Evolutionary conservation across 1,140 invertebrate species (phyloP).

Genomic region (Pseudomyrmex dendroicus): DNA sequence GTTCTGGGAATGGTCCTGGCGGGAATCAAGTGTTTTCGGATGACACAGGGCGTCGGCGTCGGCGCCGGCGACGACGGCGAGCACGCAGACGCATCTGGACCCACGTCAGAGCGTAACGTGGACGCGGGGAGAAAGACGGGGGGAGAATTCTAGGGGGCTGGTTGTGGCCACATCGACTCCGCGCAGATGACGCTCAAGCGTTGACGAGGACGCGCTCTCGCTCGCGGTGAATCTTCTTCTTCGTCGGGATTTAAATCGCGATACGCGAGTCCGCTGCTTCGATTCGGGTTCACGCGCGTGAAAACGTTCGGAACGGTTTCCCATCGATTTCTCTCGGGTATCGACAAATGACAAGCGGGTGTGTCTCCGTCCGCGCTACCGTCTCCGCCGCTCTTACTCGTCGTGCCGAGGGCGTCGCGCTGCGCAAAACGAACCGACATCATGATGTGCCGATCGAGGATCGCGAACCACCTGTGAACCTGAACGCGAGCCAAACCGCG

Average conservation of each 20-base stretch:
- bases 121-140: constrained; percentile 15
- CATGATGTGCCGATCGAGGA: constrained; percentile 11
- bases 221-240: neutral
- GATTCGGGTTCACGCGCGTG: constrained; percentile 39
- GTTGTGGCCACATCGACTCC: neutral
- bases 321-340: constrained; percentile 15
- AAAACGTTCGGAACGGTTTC: neutral
- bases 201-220: neutral
- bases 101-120: constrained; percentile 46
- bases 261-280: neutral
- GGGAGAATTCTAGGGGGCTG: constrained; percentile 1
- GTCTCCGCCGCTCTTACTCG: neutral
- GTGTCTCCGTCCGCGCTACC: neutral
- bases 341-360: constrained; percentile 38
- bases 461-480: constrained; percentile 55
- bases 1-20: constrained; percentile 42
- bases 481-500: neutral
- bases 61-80: constrained; percentile 61
- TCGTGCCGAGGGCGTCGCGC: neutral
- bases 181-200: constrained; percentile 7
- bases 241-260: neutral
- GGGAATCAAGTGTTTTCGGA: constrained; percentile 51
- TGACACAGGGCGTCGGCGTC: constrained; percentile 71
- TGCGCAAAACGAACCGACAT: neutral
- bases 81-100: constrained; percentile 75